Evolutionary conservation across 2,113 vertebrate species (phyloP), one percentile per base, ranked within the genome.

Genomic region (Capreolus pygargus): DNA sequence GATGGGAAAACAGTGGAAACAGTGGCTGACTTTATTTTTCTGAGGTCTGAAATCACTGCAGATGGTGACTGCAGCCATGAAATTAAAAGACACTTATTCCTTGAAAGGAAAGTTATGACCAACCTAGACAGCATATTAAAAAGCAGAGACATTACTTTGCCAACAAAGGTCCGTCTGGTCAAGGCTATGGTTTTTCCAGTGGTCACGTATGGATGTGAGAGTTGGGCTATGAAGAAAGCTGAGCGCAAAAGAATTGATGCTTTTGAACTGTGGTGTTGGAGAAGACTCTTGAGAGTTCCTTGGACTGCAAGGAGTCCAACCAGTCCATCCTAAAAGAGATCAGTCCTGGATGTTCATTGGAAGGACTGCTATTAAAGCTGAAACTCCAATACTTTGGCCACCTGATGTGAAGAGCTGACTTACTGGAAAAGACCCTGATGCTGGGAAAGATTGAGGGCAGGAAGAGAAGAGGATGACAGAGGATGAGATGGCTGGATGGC

Each of bases 211-310:
- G 1, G 15, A 64, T 9, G 15, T 19, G 61, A 64, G 7, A n/a
- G 15, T n/a, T 64, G 61, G 33, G 19, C 61, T n/a, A 0, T n/a
- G 0, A 64, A 64, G 15, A 64, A 67, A 67, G 16, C 16, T 67
- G 33, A 67, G 16, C 0, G 0, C 3, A 0, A 0, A 67, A n/a
- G 33, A 67, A 67, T n/a, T n/a, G 61, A n/a, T 67, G 61, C 61
- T 67, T n/a, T n/a, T 67, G 30, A 19, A n/a, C 15, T n/a, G 16
- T n/a, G 16, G 33, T 19, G 15, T n/a, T n/a, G 33, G 16, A 19
- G 7, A 67, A 67, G 61, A 67, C 33, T n/a, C 0, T n/a, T 67
- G 61, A 67, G 61, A 19, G 16, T 67, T 33, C 33, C 33, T 67
- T 67, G 61, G 61, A 67, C 33, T 67, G 16, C 33, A 19, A 67